These are phyloP conservation scores for Todiramphus chloris DNA, from an alignment of 2,113 vertebrate species.

Conservation along the genomic window DNA sequence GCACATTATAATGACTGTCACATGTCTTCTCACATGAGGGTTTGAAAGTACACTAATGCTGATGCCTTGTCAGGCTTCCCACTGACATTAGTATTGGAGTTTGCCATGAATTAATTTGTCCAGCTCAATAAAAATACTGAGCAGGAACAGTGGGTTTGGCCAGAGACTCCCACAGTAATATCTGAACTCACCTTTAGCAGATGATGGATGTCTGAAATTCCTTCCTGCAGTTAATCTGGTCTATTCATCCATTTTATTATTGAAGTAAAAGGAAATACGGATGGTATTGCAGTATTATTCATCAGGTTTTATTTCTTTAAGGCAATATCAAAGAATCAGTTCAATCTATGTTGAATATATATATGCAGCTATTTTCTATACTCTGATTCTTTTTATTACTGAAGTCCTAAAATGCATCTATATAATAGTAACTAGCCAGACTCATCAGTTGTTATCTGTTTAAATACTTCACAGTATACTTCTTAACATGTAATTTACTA, in stretches of 20 bases:
- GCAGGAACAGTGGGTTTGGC: background rate
- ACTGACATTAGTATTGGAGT: background rate
- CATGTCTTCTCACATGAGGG: background rate
- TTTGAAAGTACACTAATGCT: background rate
- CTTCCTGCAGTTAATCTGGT: background rate
- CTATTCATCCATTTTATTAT: background rate
- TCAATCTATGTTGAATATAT: background rate
- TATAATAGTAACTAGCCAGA: background rate
- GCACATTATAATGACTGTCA: background rate
- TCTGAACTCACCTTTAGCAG: background rate
- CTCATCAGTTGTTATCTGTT: background rate
- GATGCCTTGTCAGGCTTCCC: background rate
- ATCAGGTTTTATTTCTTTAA: background rate
- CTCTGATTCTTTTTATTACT: background rate
- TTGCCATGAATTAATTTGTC: background rate
- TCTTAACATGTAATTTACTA: background rate
- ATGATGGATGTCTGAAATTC: background rate
- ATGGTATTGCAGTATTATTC: background rate
- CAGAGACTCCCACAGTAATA: background rate
- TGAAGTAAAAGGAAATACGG: background rate
- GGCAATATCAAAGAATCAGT: background rate
- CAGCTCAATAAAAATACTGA: background rate
- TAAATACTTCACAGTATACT: background rate
- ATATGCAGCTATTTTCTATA: background rate
- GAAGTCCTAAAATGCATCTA: background rate